phyloP scores from a whole-genome alignment of 53 echinoderm and acorn worm species.

The Holothuria scabra region DNA sequence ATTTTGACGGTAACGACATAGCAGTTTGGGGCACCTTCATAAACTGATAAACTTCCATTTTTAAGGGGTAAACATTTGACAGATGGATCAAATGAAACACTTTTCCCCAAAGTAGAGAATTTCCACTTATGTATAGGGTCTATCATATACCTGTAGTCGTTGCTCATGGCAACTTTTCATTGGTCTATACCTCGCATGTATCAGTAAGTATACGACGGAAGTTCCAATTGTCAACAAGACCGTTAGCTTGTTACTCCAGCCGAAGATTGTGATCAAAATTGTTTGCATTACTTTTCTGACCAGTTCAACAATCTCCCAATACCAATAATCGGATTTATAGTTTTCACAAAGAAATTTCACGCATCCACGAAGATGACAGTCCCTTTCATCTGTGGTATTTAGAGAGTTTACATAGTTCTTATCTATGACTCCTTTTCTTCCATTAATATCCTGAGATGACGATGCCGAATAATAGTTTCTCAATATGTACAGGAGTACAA shows the following conservation, averaged over 20 bases:
- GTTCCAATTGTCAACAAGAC: neutral
- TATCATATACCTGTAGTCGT: neutral
- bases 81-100: too few species aligned
- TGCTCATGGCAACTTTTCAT: slow-evolving; percentile 15
- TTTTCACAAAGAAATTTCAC: neutral
- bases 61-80: too few species aligned
- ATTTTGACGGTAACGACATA: too few species aligned
- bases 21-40: too few species aligned
- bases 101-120: too few species aligned
- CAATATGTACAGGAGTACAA: neutral
- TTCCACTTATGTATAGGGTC: too few species aligned
- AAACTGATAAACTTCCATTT: too few species aligned
- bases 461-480: neutral
- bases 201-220: neutral
- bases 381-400: too few species aligned
- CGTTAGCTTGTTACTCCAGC: neutral
- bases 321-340: slow-evolving; percentile 21
- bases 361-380: neutral
- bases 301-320: slow-evolving; percentile 27
- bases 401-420: too few species aligned
- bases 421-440: too few species aligned
- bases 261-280: neutral
- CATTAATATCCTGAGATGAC: too few species aligned
- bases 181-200: slow-evolving; percentile 15
- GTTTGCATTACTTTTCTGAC: neutral